These are phyloP conservation scores for Brachycybe producta DNA, from an alignment of 2,888 invertebrate genomes.

Conservation along the genomic window DNA sequence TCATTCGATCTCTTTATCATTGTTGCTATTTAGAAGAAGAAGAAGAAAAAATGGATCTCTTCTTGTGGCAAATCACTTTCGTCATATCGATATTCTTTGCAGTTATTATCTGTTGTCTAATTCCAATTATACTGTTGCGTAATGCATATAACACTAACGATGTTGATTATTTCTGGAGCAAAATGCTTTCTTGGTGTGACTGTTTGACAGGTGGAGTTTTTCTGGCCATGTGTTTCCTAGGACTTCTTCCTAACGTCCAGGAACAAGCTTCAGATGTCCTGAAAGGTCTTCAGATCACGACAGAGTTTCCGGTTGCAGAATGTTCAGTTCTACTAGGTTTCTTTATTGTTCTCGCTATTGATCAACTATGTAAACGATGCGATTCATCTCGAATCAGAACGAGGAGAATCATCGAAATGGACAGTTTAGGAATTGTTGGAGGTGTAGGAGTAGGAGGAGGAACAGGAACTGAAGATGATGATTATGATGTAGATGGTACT, in stretches of 20 bases:
- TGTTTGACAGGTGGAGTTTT: conserved; percentile 36
- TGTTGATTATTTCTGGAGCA: neutral
- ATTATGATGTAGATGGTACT: neutral
- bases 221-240: conserved; percentile 33
- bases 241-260: conserved; percentile 32
- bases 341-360: conserved; percentile 29
- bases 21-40: too few relatives aligned
- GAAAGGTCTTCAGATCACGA: conserved; percentile 21
- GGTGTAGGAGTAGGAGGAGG: too few relatives aligned
- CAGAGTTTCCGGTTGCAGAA: conserved; percentile 28
- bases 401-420: conserved; percentile 6
- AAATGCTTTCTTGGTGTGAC: conserved; percentile 22
- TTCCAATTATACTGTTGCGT: conserved; percentile 5
- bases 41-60: conserved; percentile 9
- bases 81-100: conserved; percentile 8
- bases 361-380: conserved; percentile 25
- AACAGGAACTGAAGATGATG: neutral
- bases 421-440: neutral
- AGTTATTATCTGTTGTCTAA: conserved; percentile 10
- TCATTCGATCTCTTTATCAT: too few relatives aligned
- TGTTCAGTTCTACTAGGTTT: conserved; percentile 30
- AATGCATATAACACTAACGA: neutral
- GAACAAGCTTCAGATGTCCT: conserved; percentile 28
- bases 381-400: neutral
- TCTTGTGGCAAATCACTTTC: conserved; percentile 12